A percentile compares a stretch with the other conserved stretches of the same genome.
Evolutionary conservation across 2,797 vertebrate genomes (phyloP).

Genomic region (Cheirogaleus major): DNA sequence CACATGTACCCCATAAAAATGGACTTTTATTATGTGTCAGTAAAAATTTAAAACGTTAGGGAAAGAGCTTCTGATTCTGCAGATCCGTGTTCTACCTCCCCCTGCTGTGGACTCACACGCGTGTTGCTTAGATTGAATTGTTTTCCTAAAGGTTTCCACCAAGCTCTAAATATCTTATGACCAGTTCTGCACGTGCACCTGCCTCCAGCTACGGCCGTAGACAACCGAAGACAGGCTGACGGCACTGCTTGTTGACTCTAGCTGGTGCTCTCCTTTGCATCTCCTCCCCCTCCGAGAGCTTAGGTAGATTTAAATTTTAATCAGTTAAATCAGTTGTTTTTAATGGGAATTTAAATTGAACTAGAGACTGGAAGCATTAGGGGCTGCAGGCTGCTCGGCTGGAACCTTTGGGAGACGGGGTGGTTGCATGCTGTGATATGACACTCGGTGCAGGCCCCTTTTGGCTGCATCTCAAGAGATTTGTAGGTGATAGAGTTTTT

Average conservation of each 20-base stretch:
- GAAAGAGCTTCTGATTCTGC: background rate
- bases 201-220: background rate
- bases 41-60: background rate
- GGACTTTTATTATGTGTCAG: background rate
- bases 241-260: background rate
- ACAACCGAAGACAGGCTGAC: background rate
- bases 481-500: background rate
- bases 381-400: background rate
- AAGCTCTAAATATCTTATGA: background rate
- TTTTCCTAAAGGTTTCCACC: slow-evolving; percentile 6
- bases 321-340: slow-evolving; percentile 45
- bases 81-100: background rate
- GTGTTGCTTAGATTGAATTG: background rate
- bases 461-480: background rate
- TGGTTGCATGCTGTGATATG: background rate
- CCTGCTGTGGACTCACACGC: background rate
- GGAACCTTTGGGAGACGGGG: background rate
- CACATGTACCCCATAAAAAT: background rate
- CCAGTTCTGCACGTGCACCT: background rate
- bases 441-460: background rate
- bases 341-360: slow-evolving; percentile 54
- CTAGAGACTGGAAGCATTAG: background rate
- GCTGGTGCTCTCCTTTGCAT: background rate
- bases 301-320: slow-evolving; percentile 37
- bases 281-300: background rate